Base-by-base conservation (phyloP, 2,113 vertebrate genomes). In the Peromyscus maniculatus region DNA sequence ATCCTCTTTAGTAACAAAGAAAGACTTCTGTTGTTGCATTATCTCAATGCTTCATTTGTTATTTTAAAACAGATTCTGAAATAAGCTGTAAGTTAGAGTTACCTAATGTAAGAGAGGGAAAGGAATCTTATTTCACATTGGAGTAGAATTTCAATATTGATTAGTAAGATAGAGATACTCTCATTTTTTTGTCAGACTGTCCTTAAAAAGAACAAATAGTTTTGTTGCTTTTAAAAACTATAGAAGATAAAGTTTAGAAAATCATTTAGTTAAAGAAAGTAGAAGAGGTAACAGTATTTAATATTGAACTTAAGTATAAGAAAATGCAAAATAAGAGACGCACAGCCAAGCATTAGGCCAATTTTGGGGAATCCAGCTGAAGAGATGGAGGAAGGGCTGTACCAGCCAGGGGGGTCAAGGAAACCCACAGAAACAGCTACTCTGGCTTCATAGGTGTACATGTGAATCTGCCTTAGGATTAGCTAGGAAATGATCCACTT, bases 231-330 rank as follows among this genome's bases (percentile, higher is more conserved):
- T 5, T 82, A 5, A 7, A 77, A 79, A 94, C 6, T 11, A 67
- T 87, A 33, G 74, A 33, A 52, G 33, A 77, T 94, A 71, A 78
- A 10, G n/a, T 80, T 92, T 94, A 69, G 33, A 49, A 87, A 96
- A 57, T 36, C 4, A 21, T 16, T 5, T 13, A 82, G 82, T 89
- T 74, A 59, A 84, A 79, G 22, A 90, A 75, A 90, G n/a, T 77
- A 75, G 36, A 19, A 94, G 0, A 19, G 94, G 0, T 75, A 21
- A 49, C 22, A 71, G 1, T 59, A 89, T 80, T 26, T 21, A 59
- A 74, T 94, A 49, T 91, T 84, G 43, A 93, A 62, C 78, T 22
- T 39, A 59, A 67, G 55, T 43, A 3, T 26, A 75, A 90, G 26
- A 19, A 7, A 15, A n/a, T 89, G 11, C 24, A 33, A 80, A 59